Percentiles rank a stretch among this genome's conserved stretches.
phyloP scores from a whole-genome alignment of 2,113 vertebrate species.

The Rynchops niger region DNA sequence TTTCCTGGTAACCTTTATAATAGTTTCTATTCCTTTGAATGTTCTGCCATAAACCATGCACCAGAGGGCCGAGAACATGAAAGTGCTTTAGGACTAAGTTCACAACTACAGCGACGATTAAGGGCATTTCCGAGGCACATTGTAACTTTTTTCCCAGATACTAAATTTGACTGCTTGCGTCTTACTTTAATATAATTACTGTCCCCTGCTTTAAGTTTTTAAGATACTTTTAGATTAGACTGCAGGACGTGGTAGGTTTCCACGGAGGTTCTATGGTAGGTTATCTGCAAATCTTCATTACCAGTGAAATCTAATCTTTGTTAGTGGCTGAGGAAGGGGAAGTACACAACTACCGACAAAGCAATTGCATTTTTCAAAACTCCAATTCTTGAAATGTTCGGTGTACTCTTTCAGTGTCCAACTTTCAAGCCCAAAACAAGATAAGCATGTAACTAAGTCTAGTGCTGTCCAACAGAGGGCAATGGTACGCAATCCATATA shows the following conservation, averaged over 20 bases:
- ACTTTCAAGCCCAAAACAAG: background rate
- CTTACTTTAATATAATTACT: background rate
- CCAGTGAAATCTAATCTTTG: background rate
- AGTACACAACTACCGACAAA: background rate
- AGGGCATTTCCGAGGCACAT: background rate
- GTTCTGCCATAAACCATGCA: background rate
- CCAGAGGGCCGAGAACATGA: background rate
- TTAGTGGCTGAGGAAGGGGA: background rate
- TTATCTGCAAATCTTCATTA: background rate
- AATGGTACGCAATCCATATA: background rate
- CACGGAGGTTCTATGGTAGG: background rate
- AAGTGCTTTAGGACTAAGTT: background rate
- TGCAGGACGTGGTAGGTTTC: background rate
- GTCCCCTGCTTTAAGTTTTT: background rate
- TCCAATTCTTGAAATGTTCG: background rate
- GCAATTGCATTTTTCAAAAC: background rate
- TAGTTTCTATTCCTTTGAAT: background rate
- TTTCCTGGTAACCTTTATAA: background rate
- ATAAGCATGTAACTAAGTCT: background rate
- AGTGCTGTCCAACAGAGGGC: constrained; percentile 29
- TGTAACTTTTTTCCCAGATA: background rate
- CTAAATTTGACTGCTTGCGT: background rate
- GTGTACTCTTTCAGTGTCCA: background rate
- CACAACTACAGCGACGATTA: background rate
- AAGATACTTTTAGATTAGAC: background rate